Evolutionary conservation across 1,140 invertebrate genomes (phyloP).

Genomic region (Eulimnadia texana): DNA sequence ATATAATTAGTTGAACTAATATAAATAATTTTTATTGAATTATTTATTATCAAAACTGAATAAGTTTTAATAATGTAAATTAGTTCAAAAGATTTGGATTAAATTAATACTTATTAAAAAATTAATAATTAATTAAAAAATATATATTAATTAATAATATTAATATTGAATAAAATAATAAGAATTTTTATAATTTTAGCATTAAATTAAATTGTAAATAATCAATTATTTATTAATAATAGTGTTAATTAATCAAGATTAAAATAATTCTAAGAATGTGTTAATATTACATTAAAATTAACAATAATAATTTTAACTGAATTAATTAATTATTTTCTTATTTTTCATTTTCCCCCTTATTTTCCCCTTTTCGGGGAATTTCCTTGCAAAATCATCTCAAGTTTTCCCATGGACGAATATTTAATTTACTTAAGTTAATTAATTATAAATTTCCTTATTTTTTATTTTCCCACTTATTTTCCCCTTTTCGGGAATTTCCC

Average conservation of each 20-base stretch:
- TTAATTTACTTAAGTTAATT: no score
- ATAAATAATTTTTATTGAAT: background rate
- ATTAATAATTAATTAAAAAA: background rate
- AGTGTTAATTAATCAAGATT: no score
- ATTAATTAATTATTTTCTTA: background rate
- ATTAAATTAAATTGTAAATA: conserved; percentile 3
- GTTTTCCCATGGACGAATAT: no score
- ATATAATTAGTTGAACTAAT: conserved; percentile 7
- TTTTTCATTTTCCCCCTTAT: background rate
- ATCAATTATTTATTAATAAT: background rate
- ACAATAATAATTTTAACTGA: background rate
- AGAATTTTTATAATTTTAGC: background rate
- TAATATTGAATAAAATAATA: background rate
- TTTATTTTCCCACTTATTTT: no score
- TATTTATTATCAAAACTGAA: background rate
- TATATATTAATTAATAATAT: background rate
- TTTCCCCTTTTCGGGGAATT: no score
- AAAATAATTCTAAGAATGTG: no score
- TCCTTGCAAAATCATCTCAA: no score
- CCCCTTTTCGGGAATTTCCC: no score
- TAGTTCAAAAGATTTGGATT: background rate
- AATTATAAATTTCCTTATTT: no score
- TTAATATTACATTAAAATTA: no score
- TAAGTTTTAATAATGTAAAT: background rate
- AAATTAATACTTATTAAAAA: background rate